Evolutionary conservation across 2,113 vertebrate genomes (phyloP).

Genomic region (Nycticryphes semicollaris): DNA sequence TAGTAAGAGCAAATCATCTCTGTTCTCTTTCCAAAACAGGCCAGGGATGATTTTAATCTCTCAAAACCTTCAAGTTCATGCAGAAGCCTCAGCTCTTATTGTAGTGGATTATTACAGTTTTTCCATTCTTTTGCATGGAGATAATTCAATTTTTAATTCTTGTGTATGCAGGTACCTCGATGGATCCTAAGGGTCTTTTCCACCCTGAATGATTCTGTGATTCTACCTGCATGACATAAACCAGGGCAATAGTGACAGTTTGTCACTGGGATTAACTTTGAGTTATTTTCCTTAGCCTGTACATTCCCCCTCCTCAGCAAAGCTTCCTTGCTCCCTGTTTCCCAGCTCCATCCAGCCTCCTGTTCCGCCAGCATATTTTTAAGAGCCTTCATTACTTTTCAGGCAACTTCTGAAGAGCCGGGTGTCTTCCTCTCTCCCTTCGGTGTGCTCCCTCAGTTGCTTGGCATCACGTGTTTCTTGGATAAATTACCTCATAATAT

Average conservation of each 20-base stretch:
- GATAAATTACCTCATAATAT: not conserved
- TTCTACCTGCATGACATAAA: not conserved
- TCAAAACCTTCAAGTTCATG: not conserved
- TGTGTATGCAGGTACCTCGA: no score
- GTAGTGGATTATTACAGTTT: not conserved
- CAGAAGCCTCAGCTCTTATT: not conserved
- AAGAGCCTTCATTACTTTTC: not conserved
- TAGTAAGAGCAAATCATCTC: not conserved
- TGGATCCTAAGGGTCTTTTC: no score
- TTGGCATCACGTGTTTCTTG: not conserved
- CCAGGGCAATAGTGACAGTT: not conserved
- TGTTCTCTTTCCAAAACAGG: not conserved
- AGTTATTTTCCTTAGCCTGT: not conserved
- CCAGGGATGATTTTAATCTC: not conserved
- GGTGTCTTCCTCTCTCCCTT: not conserved
- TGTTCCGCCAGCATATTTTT: not conserved
- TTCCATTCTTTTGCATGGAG: fast-evolving
- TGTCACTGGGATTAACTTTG: not conserved
- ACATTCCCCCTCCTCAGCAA: not conserved
- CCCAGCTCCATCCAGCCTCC: not conserved
- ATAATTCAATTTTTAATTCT: no score
- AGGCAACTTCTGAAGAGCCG: not conserved
- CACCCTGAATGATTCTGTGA: no score
- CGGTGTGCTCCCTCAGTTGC: fast-evolving
- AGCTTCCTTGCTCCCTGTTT: not conserved